Conservation (phyloP, 2,888 invertebrate species). For the Metellina segmentata region DNA sequence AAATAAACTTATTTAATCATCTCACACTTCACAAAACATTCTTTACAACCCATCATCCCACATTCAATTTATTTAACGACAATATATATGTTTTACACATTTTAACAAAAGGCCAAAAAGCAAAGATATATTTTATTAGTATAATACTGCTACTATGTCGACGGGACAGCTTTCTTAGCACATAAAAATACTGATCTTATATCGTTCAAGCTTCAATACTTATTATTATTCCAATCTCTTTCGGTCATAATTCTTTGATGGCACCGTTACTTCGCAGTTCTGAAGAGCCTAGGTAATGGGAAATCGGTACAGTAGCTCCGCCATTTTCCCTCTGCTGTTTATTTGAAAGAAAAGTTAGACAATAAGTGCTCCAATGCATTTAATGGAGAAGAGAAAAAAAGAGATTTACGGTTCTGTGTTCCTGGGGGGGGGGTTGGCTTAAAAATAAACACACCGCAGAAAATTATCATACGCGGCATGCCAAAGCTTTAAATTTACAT, state of each 20-base stretch:
- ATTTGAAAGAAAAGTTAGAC: background rate
- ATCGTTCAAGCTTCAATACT: no score
- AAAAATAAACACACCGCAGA: background rate
- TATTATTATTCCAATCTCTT: no score
- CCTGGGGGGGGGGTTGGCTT: background rate
- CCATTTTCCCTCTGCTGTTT: background rate
- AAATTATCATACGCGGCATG: constrained; percentile 1
- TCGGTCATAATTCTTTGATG: background rate
- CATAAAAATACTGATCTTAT: no score
- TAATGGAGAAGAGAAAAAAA: background rate
- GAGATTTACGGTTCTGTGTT: background rate
- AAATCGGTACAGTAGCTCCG: background rate
- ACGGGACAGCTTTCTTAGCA: no score
- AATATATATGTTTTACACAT: no score
- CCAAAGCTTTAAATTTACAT: constrained; percentile 29
- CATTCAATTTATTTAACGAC: no score
- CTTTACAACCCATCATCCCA: no score
- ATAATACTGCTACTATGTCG: no score
- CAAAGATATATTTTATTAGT: no score
- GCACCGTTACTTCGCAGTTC: background rate
- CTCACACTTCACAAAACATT: no score
- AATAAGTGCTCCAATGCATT: background rate
- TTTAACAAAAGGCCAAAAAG: no score
- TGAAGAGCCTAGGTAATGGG: background rate
- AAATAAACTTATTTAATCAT: no score